phyloP scores from a whole-genome alignment of 2,797 vertebrate species.

The Alcedo atthis region DNA sequence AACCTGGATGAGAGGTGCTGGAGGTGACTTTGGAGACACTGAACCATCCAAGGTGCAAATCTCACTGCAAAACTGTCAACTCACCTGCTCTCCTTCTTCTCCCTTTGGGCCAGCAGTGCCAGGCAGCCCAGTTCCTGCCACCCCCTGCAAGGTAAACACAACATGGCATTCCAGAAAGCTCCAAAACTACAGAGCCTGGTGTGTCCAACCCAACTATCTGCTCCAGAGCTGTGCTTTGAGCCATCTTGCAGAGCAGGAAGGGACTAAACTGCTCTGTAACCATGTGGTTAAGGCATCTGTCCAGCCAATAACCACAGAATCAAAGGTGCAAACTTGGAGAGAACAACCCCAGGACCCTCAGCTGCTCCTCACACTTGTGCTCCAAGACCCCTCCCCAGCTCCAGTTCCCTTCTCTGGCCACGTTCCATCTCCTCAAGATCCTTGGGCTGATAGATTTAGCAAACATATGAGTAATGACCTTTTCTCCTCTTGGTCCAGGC shows the following conservation, averaged over 20 bases:
- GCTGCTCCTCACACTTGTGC: too few species aligned
- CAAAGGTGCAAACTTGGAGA: neutral
- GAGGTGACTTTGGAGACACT: neutral
- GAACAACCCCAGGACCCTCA: too few species aligned
- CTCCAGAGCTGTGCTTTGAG: neutral
- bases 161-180: neutral
- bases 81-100: conserved; percentile 83
- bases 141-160: conserved; percentile 76
- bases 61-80: neutral
- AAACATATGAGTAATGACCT: conserved; percentile 72
- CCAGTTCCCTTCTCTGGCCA: too few species aligned
- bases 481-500: conserved; percentile 84
- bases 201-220: neutral
- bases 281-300: neutral
- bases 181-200: neutral
- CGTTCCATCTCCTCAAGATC: too few species aligned
- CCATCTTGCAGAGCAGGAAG: neutral
- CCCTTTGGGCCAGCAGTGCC: conserved; percentile 81
- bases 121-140: conserved; percentile 80
- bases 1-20: neutral
- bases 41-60: neutral
- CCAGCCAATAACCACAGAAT: neutral
- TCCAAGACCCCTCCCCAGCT: too few species aligned
- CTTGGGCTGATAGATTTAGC: neutral
- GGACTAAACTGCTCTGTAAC: neutral